phyloP scores from a whole-genome alignment of 2,888 invertebrate genomes.

The Drosophila infuscata region DNA sequence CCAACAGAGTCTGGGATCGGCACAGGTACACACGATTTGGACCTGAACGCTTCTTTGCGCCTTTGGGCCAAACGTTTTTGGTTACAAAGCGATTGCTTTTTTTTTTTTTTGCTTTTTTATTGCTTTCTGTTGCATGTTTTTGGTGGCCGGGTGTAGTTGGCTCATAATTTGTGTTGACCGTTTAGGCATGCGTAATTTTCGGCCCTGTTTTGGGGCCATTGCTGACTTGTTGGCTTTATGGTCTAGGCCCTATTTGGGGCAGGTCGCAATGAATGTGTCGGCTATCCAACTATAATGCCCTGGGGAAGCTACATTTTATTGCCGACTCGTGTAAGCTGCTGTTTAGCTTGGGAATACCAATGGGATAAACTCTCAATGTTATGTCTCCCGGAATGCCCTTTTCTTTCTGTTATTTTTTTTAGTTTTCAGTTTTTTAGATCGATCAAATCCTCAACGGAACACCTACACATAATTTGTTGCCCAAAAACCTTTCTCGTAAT shows the following conservation, averaged over 20 bases:
- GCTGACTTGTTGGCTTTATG: constrained; percentile 31
- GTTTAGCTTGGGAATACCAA: constrained; percentile 5
- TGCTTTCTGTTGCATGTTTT: constrained; percentile 43
- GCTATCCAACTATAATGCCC: constrained; percentile 16
- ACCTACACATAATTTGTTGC: not conserved
- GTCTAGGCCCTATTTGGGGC: constrained; percentile 44
- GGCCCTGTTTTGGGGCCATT: constrained; percentile 54
- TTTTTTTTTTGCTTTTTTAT: constrained; percentile 45
- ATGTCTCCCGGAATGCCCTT: not conserved
- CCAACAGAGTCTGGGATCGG: constrained; percentile 20
- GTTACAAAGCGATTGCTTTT: constrained; percentile 73
- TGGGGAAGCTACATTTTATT: constrained; percentile 24
- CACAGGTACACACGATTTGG: constrained; percentile 50
- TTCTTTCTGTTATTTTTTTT: not conserved
- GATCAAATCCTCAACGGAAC: constrained; percentile 3
- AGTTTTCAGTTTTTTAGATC: not conserved
- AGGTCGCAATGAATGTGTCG: constrained; percentile 23
- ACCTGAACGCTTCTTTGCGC: constrained; percentile 50
- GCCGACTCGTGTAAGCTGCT: constrained; percentile 22
- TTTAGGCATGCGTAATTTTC: constrained; percentile 77
- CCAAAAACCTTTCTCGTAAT: constrained; percentile 13
- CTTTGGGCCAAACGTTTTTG: constrained; percentile 66
- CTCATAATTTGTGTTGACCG: constrained; percentile 68
- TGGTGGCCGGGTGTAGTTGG: constrained; percentile 31
- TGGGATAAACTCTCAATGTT: not conserved